These are phyloP conservation scores for Sinohyriopsis cumingii DNA, from an alignment of 2,888 invertebrate species.

Conservation along the genomic window DNA sequence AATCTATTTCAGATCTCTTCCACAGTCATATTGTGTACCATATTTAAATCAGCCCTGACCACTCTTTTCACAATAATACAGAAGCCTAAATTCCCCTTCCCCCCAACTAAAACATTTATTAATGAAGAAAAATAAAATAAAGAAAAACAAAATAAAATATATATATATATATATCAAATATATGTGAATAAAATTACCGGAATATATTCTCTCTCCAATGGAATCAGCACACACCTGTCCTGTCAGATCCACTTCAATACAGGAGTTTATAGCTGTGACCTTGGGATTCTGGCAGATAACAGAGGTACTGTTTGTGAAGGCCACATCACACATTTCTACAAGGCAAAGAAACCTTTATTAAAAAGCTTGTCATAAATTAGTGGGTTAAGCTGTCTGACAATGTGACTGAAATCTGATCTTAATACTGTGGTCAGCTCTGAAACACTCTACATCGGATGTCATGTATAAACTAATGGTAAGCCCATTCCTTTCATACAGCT, in stretches of 20 bases:
- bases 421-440: too few species aligned
- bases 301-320: slow-evolving; percentile 89
- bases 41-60: too few species aligned
- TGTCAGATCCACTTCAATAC: slow-evolving; percentile 94
- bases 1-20: not conserved
- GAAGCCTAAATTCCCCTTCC: too few species aligned
- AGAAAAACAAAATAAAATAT: too few species aligned
- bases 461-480: too few species aligned
- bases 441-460: too few species aligned
- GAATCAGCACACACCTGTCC: slow-evolving; percentile 96
- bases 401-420: not conserved
- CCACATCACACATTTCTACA: slow-evolving; percentile 89
- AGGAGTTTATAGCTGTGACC: slow-evolving; percentile 97
- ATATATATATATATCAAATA: too few species aligned
- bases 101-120: too few species aligned
- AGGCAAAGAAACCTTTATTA: slow-evolving; percentile 6
- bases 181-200: slow-evolving; percentile 72
- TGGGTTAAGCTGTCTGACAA: not conserved
- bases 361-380: not conserved
- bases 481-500: too few species aligned
- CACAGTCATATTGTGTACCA: too few species aligned
- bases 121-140: too few species aligned
- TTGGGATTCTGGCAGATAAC: slow-evolving; percentile 87
- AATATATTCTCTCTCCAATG: slow-evolving; percentile 84
- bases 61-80: too few species aligned